phyloP scores from a whole-genome alignment of 2,888 invertebrate species.

The Limenitis camilla region DNA sequence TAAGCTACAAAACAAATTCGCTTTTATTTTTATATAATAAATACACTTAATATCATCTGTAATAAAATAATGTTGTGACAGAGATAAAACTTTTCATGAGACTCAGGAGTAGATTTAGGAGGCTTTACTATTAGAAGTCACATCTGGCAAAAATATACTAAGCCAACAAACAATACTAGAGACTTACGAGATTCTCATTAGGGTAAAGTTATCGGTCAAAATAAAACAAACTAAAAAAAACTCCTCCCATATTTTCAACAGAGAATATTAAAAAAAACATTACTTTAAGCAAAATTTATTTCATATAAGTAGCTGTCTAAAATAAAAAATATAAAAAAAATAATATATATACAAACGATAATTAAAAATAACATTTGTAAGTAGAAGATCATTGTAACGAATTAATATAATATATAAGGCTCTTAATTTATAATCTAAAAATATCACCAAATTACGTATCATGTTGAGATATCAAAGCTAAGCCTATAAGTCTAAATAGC shows the following conservation, averaged over 20 bases:
- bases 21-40: too few relatives aligned
- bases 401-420: conserved; percentile 48
- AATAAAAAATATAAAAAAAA: conserved; percentile 49
- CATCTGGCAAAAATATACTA: too few relatives aligned
- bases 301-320: conserved; percentile 48
- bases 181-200: too few relatives aligned
- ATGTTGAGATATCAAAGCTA: conserved; percentile 56
- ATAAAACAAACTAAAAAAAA: neutral
- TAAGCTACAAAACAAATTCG: conserved; percentile 16
- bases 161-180: too few relatives aligned
- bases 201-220: too few relatives aligned
- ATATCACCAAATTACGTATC: conserved; percentile 73
- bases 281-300: conserved; percentile 47
- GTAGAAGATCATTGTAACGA: conserved; percentile 37
- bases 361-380: conserved; percentile 43
- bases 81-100: too few relatives aligned
- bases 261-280: neutral
- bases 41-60: too few relatives aligned
- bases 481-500: conserved; percentile 38
- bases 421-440: conserved; percentile 52
- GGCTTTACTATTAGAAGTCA: too few relatives aligned
- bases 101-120: too few relatives aligned
- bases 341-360: conserved; percentile 47
- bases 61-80: too few relatives aligned
- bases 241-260: neutral